Percentiles rank a stretch among this genome's conserved stretches.
Evolutionary conservation across 2,888 invertebrate species (phyloP).

Genomic region (Pherbina coryleti): DNA sequence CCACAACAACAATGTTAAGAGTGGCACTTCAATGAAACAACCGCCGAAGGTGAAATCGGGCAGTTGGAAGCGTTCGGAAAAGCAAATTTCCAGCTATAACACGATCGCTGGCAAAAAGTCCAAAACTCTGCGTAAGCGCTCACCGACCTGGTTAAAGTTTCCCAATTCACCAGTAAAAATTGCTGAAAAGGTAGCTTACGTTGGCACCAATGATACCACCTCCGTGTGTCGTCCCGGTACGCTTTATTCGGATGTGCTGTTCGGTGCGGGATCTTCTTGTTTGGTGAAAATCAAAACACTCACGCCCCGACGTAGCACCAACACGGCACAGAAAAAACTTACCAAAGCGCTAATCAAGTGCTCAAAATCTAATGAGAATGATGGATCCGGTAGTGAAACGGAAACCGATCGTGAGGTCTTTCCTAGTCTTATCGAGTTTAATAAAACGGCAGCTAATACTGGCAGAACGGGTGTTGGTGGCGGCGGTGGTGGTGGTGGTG

Average conservation of each 20-base stretch:
- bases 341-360: slow-evolving; percentile 48
- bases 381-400: slow-evolving; percentile 35
- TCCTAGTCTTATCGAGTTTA: slow-evolving; percentile 40
- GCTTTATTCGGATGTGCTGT: slow-evolving; percentile 53
- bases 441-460: neutral
- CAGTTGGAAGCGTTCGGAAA: slow-evolving; percentile 54
- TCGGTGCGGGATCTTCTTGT: slow-evolving; percentile 50
- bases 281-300: slow-evolving; percentile 50
- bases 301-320: slow-evolving; percentile 41
- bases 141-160: slow-evolving; percentile 50
- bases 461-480: neutral
- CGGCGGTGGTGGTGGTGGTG: neutral
- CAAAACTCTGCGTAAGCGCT: slow-evolving; percentile 47
- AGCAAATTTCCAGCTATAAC: slow-evolving; percentile 44
- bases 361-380: slow-evolving; percentile 29
- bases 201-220: slow-evolving; percentile 36
- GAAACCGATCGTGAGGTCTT: slow-evolving; percentile 43
- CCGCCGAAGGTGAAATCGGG: slow-evolving; percentile 51
- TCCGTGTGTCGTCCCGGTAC: slow-evolving; percentile 53
- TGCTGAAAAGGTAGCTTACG: slow-evolving; percentile 40
- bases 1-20: slow-evolving; percentile 2
- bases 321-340: slow-evolving; percentile 47
- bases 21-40: slow-evolving; percentile 21
- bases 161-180: slow-evolving; percentile 42
- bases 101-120: slow-evolving; percentile 45